Conservation (phyloP, 2,888 invertebrate species). For the Zhuqinia jingwanae region DNA sequence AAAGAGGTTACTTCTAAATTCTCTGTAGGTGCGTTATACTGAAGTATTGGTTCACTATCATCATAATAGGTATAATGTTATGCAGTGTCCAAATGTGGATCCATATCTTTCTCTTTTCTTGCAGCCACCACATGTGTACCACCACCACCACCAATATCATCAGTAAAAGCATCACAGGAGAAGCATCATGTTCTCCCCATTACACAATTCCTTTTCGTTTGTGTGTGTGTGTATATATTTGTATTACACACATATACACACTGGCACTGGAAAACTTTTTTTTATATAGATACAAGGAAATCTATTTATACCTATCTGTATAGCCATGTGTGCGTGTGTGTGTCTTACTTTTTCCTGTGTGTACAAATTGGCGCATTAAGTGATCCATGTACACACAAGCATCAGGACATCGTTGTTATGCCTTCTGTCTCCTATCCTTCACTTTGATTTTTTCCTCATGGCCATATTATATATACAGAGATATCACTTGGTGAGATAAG, state of each 20-base stretch:
- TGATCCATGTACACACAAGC: constrained; percentile 12
- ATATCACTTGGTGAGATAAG: constrained; percentile 2
- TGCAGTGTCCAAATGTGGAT: too few relatives aligned
- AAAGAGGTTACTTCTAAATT: neutral
- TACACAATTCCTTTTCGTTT: constrained; percentile 24
- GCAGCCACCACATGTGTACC: too few relatives aligned
- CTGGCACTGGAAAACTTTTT: too few relatives aligned
- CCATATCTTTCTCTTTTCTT: too few relatives aligned
- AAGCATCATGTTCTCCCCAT: constrained; percentile 27
- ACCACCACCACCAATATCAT: constrained; percentile 19
- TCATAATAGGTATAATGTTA: too few relatives aligned
- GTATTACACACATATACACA: neutral
- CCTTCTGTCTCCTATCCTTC: constrained; percentile 39
- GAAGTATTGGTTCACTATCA: too few relatives aligned
- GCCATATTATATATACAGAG: neutral
- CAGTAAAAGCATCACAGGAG: constrained; percentile 9
- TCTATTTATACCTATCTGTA: too few relatives aligned
- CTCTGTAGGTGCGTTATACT: constrained; percentile 33
- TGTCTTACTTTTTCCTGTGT: too few relatives aligned
- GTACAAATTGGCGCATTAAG: constrained; percentile 9
- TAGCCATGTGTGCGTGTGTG: too few relatives aligned
- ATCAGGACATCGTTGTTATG: neutral
- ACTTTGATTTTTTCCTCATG: constrained; percentile 40
- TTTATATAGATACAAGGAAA: too few relatives aligned
- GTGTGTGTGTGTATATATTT: constrained; percentile 5